A percentile compares a stretch with the other conserved stretches of the same genome.
Evolutionary conservation across 2,888 invertebrate species (phyloP).

Genomic region (Poecilobothrus nobilitatus): DNA sequence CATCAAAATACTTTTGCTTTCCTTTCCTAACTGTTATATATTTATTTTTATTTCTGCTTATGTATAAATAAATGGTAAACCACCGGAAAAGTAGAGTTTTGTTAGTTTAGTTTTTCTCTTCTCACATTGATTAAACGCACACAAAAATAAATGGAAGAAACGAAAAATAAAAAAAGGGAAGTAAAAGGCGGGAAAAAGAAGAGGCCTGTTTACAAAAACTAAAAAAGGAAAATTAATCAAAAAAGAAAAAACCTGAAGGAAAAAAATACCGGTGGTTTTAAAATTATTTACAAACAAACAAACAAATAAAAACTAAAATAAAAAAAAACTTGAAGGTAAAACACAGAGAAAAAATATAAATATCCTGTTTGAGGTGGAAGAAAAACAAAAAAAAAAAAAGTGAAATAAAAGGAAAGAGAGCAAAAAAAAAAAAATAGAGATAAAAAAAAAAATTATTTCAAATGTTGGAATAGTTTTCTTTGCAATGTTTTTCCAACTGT

Average conservation of each 20-base stretch:
- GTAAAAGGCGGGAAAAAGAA: neutral
- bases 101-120: neutral
- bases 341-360: neutral
- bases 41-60: neutral
- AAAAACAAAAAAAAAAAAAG: too few species aligned
- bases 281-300: neutral
- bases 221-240: neutral
- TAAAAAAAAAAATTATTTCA: neutral
- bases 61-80: neutral
- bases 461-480: neutral
- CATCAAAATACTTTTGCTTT: too few species aligned
- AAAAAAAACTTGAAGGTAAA: neutral
- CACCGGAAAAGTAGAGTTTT: neutral
- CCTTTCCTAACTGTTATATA: too few species aligned
- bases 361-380: too few species aligned
- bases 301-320: neutral
- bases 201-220: neutral
- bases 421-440: neutral
- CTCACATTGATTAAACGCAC: neutral
- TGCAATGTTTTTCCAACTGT: neutral
- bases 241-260: neutral
- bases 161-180: too few species aligned
- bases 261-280: neutral
- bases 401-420: neutral
- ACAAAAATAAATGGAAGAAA: too few species aligned